Conservation (phyloP, 2,888 invertebrate genomes). For the Cecidostiba fungosa region DNA sequence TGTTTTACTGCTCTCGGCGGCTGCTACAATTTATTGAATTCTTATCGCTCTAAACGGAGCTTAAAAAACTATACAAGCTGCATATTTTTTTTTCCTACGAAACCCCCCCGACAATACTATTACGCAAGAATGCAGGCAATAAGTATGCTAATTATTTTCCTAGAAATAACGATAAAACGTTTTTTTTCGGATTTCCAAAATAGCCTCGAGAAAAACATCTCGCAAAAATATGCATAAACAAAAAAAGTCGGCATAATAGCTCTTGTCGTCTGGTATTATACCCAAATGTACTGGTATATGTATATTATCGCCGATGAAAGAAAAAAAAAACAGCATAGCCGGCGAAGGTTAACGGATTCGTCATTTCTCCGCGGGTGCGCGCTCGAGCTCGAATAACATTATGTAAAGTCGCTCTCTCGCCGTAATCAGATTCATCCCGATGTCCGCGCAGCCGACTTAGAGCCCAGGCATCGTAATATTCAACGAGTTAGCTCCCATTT, state of each 20-base stretch:
- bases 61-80: background rate
- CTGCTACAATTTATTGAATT: background rate
- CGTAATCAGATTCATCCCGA: slow-evolving; percentile 42
- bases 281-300: no score
- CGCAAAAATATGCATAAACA: background rate
- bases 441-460: background rate
- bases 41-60: background rate
- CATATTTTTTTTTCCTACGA: background rate
- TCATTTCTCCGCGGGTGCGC: background rate
- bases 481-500: slow-evolving; percentile 6
- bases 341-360: slow-evolving; percentile 45
- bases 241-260: background rate
- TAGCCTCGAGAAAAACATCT: background rate
- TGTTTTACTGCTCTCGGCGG: background rate
- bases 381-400: background rate
- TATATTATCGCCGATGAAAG: background rate
- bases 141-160: background rate
- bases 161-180: background rate
- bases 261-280: background rate
- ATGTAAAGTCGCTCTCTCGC: background rate
- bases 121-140: background rate
- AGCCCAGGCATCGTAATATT: background rate
- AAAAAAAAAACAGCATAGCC: background rate
- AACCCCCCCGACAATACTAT: no score
- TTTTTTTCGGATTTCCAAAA: background rate